Evolutionary conservation across 2,797 vertebrate genomes (phyloP).

Genomic region (Pantherophis vulpinus): DNA sequence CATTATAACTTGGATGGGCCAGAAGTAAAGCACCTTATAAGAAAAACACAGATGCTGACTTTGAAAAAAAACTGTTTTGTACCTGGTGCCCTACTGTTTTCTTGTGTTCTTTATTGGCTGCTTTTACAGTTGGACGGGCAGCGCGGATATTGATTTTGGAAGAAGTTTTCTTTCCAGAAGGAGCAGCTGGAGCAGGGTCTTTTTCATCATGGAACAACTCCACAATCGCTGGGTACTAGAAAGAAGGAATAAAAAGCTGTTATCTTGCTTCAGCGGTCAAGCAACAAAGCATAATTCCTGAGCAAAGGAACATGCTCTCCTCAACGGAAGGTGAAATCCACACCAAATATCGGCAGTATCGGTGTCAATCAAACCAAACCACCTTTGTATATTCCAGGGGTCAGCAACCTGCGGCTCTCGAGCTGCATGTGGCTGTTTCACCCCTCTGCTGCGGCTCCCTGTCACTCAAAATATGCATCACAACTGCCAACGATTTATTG

Average conservation of each 20-base stretch:
- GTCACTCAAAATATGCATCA: too few species aligned
- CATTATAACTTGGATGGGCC: not conserved
- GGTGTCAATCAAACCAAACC: not conserved
- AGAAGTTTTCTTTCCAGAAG: slow-evolving; percentile 44
- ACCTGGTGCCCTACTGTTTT: slow-evolving; percentile 94
- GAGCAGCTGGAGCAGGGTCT: slow-evolving; percentile 38
- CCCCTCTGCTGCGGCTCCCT: too few species aligned
- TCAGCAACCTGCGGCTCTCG: too few species aligned
- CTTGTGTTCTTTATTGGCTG: slow-evolving; percentile 87
- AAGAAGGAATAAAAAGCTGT: not conserved
- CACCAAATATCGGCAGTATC: too few species aligned
- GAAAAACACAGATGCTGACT: not conserved
- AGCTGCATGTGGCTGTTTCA: too few species aligned
- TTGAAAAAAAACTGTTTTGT: not conserved
- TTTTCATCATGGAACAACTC: slow-evolving; percentile 86
- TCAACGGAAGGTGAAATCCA: not conserved
- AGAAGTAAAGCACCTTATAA: fast-evolving
- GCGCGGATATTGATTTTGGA: slow-evolving; percentile 81
- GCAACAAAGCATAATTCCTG: too few species aligned
- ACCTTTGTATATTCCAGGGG: not conserved
- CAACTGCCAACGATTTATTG: too few species aligned
- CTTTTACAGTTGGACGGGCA: slow-evolving; percentile 74
- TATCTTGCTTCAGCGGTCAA: not conserved
- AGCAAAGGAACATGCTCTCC: not conserved
- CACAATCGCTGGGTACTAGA: slow-evolving; percentile 86